Base-by-base conservation (phyloP, 2,797 vertebrate species). In the Sebastes kiyomatsui region DNA sequence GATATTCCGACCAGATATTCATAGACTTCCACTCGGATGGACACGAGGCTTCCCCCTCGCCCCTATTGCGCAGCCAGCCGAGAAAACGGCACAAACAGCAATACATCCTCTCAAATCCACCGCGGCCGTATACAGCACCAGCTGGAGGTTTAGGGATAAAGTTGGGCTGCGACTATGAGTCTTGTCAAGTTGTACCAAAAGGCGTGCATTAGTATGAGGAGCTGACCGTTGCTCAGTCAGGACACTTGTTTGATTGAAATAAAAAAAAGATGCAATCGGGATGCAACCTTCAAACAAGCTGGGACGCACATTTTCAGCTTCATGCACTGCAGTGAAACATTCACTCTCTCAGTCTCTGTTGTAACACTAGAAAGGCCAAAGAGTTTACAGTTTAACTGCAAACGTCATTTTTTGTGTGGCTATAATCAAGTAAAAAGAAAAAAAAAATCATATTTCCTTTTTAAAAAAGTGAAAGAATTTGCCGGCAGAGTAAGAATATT, bases 21-120 rank as follows among this genome's bases (percentile, higher is more conserved):
- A 95, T 94, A 90, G 93, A 90, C 87, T 94, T 94, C 91, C 91
- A 93, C 94, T 92, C 83, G 85, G 88, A 90, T 92, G 88, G 89
- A 93, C 88, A 89, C 75, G 46, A 72, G 56, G 46, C 84, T 67
- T 87, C 86, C 75, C 32, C 73, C 49, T 83, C 58, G 55, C 28
- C 77, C 71, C 79, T 52, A 77, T 90, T 86, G 84, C 79, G 88
- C 91, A 93, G 88, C 81, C 85, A 93, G 79, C 87, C 77, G 85
- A 85, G 84, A 91, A 92, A 92, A 93, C 46, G 13, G 64, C 79
- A 84, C 81, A 89, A 88, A 90, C 80, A 80, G 75, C 81, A 70
- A 79, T 60, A 70, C 67, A 79, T 88, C 77, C 87, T 79, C 87
- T 79, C 4, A 67, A 86, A 83, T 74, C 56, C 32, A 42, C 25